Percentiles rank a stretch among this genome's conserved stretches.
Conservation (phyloP, 2,797 vertebrate species). For the Spondyliosoma cantharus region DNA sequence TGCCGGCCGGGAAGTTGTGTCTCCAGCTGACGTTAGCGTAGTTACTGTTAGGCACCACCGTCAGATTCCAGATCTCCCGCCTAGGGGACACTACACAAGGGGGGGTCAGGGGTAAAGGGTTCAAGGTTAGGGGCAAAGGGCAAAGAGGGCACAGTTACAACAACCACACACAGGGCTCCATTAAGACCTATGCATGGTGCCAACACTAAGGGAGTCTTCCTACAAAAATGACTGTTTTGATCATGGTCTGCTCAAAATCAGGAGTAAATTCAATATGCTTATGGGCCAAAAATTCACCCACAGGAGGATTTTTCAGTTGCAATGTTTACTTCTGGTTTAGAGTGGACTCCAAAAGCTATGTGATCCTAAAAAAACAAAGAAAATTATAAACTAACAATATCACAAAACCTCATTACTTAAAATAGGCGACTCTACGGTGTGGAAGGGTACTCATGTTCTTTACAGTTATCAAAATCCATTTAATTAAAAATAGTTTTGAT, state of each 20-base stretch:
- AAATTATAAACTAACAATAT: conserved; percentile 4
- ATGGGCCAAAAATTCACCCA: conserved; percentile 25
- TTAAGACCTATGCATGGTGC: conserved; percentile 31
- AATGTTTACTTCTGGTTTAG: conserved; percentile 33
- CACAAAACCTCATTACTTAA: neutral
- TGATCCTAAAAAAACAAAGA: conserved; percentile 7
- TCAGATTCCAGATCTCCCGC: conserved; percentile 95
- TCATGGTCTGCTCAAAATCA: conserved; percentile 36
- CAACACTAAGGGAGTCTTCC: conserved; percentile 5
- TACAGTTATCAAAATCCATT: conserved; percentile 15
- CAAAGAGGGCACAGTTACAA: conserved; percentile 69
- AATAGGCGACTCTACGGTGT: neutral
- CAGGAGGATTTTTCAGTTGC: conserved; percentile 23
- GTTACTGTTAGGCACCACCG: conserved; percentile 96
- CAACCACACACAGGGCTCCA: conserved; percentile 52
- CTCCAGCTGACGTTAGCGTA: conserved; percentile 98
- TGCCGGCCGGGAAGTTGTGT: conserved; percentile 94
- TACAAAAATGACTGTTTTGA: neutral
- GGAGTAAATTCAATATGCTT: conserved; percentile 23
- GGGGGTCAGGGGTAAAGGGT: conserved; percentile 83
- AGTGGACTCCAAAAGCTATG: conserved; percentile 13
- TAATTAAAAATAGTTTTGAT: conserved; percentile 14
- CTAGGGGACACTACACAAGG: conserved; percentile 86
- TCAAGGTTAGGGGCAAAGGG: conserved; percentile 64
- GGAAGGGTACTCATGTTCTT: conserved; percentile 10